Conservation (phyloP, 2,113 vertebrate genomes). For the Saccopteryx leptura region DNA sequence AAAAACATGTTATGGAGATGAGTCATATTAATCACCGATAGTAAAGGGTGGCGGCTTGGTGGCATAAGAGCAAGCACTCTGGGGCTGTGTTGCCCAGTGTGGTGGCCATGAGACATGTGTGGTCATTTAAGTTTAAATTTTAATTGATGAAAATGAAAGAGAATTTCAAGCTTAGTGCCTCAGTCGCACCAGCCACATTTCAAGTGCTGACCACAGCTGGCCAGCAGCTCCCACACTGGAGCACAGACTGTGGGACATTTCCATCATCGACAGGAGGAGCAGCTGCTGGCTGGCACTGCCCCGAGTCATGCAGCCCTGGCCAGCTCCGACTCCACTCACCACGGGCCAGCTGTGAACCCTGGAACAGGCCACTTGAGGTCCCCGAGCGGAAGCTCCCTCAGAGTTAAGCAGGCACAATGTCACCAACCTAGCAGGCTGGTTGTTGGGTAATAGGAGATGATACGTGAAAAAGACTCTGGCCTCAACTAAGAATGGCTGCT, state of each 20-base stretch:
- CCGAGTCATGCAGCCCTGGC: background rate
- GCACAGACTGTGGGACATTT: background rate
- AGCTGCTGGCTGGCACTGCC: background rate
- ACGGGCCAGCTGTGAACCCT: background rate
- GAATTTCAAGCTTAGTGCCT: background rate
- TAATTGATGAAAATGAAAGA: background rate
- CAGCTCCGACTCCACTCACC: background rate
- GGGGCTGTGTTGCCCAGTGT: too few species aligned
- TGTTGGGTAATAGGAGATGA: rapidly evolving
- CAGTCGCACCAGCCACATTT: background rate
- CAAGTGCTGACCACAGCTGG: background rate
- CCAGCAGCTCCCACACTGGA: rapidly evolving
- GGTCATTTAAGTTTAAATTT: background rate
- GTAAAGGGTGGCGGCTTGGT: background rate
- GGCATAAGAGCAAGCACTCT: background rate
- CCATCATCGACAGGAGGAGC: too few species aligned
- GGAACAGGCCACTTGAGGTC: background rate
- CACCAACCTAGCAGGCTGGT: background rate
- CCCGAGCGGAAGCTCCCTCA: background rate
- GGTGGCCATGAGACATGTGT: background rate
- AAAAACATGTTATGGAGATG: too few species aligned
- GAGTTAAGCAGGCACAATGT: background rate
- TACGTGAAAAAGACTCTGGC: background rate
- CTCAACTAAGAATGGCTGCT: background rate
- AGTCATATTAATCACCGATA: background rate